Conservation (phyloP, 2,888 invertebrate species). For the Carterocephalus palaemon region DNA sequence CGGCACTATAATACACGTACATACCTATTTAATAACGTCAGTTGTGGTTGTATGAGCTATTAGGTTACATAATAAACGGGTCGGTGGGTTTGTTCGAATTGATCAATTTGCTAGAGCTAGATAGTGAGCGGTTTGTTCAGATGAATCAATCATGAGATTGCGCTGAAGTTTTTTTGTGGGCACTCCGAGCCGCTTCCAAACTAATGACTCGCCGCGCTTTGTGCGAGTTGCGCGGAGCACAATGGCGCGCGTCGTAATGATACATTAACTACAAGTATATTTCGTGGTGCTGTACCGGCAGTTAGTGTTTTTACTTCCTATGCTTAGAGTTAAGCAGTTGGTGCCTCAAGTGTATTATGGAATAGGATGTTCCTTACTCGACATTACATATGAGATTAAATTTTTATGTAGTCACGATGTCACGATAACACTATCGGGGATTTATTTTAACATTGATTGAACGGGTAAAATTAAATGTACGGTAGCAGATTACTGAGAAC, state of each 20-base stretch:
- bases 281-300: constrained; percentile 51
- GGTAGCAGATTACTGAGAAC: constrained; percentile 1
- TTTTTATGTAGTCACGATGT: no score
- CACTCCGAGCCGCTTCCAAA: constrained; percentile 49
- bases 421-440: constrained; percentile 48
- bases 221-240: constrained; percentile 44
- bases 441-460: constrained; percentile 64
- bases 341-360: no score
- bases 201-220: constrained; percentile 58
- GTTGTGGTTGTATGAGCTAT: constrained; percentile 47
- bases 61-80: constrained; percentile 46
- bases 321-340: constrained; percentile 3
- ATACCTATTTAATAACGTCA: constrained; percentile 34
- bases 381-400: no score
- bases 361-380: no score
- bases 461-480: constrained; percentile 47
- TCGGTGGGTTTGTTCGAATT: constrained; percentile 54
- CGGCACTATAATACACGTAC: constrained; percentile 21
- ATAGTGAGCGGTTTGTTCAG: constrained; percentile 55
- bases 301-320: constrained; percentile 55
- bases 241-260: constrained; percentile 47
- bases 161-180: constrained; percentile 55
- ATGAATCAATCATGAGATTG: constrained; percentile 63
- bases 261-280: constrained; percentile 54
- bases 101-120: constrained; percentile 61